A percentile compares a stretch with the other conserved stretches of the same genome.
These are phyloP conservation scores for Spinibarbus caldwelli DNA, from an alignment of 2,797 vertebrate species.

Conservation along the genomic window DNA sequence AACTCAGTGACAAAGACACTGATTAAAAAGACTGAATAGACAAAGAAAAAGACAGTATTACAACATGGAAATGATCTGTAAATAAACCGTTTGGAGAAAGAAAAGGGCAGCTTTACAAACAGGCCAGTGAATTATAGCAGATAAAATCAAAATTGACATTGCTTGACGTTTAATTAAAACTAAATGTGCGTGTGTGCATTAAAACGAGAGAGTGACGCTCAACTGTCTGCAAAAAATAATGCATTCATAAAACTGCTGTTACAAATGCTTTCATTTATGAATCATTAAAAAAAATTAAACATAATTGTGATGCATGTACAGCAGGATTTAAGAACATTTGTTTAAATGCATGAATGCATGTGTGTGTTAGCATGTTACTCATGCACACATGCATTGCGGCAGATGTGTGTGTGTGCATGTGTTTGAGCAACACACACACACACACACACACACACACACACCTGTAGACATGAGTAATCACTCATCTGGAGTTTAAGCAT, in stretches of 20 bases:
- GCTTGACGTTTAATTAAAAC: conserved; percentile 18
- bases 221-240: not conserved
- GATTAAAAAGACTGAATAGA: too few relatives aligned
- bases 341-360: not conserved
- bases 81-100: not conserved
- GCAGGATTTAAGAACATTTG: not conserved
- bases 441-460: too few relatives aligned
- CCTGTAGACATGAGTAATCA: not conserved
- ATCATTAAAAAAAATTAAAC: not conserved
- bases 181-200: not conserved
- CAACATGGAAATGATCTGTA: not conserved
- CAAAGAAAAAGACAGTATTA: not conserved
- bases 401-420: not conserved
- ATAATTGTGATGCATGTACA: not conserved
- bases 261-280: not conserved
- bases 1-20: not conserved
- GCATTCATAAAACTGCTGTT: not conserved
- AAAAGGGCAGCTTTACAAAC: not conserved
- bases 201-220: not conserved
- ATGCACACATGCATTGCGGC: not conserved
- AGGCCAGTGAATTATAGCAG: not conserved
- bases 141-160: conserved; percentile 9
- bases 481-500: conserved; percentile 34
- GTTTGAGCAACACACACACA: not conserved
- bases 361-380: not conserved